A percentile compares a stretch with the other conserved stretches of the same genome.
These are phyloP conservation scores for Helostoma temminkii DNA, from an alignment of 2,797 vertebrate genomes.

Conservation along the genomic window DNA sequence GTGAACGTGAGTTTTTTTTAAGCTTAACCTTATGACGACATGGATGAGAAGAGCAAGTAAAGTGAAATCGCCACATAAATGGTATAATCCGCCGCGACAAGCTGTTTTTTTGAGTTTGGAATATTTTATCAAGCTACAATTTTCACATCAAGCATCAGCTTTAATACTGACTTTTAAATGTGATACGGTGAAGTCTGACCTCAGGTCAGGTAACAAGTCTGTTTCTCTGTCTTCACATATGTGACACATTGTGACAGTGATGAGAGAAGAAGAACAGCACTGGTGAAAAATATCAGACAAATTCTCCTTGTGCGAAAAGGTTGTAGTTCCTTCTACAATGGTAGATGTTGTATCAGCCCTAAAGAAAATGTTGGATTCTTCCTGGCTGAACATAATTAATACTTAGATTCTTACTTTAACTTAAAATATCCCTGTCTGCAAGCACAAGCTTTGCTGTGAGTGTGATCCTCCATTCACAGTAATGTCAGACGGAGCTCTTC, in stretches of 20 bases:
- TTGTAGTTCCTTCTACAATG: no score
- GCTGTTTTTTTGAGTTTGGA: no score
- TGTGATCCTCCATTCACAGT: constrained; percentile 9
- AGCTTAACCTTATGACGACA: no score
- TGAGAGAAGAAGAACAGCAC: constrained; percentile 3
- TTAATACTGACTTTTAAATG: background rate
- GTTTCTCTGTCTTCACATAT: background rate
- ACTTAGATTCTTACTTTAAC: background rate
- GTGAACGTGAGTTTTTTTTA: no score
- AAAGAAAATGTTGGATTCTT: background rate
- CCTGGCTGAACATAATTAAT: background rate
- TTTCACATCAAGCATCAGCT: background rate
- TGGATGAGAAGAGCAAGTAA: no score
- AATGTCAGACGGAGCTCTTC: constrained; percentile 5
- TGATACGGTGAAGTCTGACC: background rate
- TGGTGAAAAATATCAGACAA: background rate
- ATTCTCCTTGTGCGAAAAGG: no score
- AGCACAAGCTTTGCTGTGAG: background rate
- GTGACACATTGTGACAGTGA: background rate
- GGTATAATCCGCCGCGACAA: no score
- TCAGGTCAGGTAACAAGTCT: background rate
- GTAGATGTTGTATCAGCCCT: constrained; percentile 1
- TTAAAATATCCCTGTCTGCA: background rate
- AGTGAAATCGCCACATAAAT: no score
- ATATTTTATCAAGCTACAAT: no score